Evolutionary conservation across 1,140 invertebrate species (phyloP), one percentile per base, ranked within the genome.

Genomic region (Cydia pomonella): DNA sequence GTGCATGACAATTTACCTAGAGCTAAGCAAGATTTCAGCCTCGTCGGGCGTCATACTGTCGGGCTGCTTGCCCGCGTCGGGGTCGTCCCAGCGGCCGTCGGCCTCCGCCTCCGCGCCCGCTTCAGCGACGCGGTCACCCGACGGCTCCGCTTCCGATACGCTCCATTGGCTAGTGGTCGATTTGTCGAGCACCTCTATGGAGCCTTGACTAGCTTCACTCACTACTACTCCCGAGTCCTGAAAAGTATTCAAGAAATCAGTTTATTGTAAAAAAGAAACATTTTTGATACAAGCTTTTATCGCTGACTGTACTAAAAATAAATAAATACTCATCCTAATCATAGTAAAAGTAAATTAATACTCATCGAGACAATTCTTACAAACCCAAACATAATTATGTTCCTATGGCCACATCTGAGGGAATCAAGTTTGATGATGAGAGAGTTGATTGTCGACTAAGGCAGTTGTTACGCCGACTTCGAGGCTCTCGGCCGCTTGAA

Each of bases 31-130:
- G 92, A 96, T 95, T 84, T 97, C 96, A n/a, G 96, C 96, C 86
- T 97, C 97, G 82, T 96, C 96, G n/a, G 96, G 95, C 59, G 96
- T 97, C 96, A 97, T 97, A 18, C 95, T 95, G 86, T 96, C 96
- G 13, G 95, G 94, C 73, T 91, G 89, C 78, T 91, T 92, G 78
- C 76, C 82, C 44, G 74, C 73, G 78, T 84, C 83, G 38, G 80
- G 47, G 77, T 79, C 79, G 73, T 85, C 83, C 84, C 85, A 84
- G 47, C 84, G 80, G 75, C 78, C 75, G 50, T 80, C 82, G 27
- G 76, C 78, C 27, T 75, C 79, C 23, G 59, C 59, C 12, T 64
- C 63, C 12, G 63, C 76, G 63, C 75, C 82, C 0, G 77, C 76
- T 71, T 76, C 83, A 77, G 75, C 84, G 79, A 76, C 79, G 33